Percentiles rank a stretch among this genome's conserved stretches.
These are phyloP conservation scores for Calameuta pallipes DNA, from an alignment of 2,888 invertebrate species.

Conservation along the genomic window DNA sequence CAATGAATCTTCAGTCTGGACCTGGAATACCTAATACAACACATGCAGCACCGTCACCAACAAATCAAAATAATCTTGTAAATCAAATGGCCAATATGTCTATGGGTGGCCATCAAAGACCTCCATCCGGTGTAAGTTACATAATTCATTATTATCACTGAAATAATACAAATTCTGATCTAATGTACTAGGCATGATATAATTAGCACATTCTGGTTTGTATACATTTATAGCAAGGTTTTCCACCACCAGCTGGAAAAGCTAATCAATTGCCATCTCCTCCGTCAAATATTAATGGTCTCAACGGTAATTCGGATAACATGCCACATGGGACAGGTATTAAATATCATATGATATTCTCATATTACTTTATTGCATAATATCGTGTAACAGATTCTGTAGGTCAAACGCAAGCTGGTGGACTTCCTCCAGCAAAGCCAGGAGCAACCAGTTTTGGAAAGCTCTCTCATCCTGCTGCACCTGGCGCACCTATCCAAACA, in stretches of 20 bases:
- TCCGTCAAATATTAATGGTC: conserved; percentile 49
- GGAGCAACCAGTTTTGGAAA: conserved; percentile 14
- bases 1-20: conserved; percentile 40
- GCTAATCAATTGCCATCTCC: conserved; percentile 35
- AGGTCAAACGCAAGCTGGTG: conserved; percentile 20
- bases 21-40: conserved; percentile 39
- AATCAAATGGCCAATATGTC: conserved; percentile 55
- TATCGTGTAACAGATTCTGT: conserved; percentile 20
- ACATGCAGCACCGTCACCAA: conserved; percentile 38
- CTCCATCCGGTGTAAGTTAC: conserved; percentile 38
- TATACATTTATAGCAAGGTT: conserved; percentile 35
- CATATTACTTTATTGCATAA: conserved; percentile 15
- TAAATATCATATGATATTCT: neutral
- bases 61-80: conserved; percentile 45
- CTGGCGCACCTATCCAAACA: conserved; percentile 28
- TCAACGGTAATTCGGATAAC: conserved; percentile 42
- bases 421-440: conserved; percentile 18
- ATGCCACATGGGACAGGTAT: conserved; percentile 34
- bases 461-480: conserved; percentile 11
- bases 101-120: conserved; percentile 46
- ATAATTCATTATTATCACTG: neutral
- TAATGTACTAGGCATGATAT: too few species aligned
- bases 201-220: too few species aligned
- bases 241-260: conserved; percentile 39
- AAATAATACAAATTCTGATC: neutral